Evolutionary conservation across 2,797 vertebrate species (phyloP), one percentile per base, ranked within the genome.

Genomic region (Paratrypauchen microcephalus): DNA sequence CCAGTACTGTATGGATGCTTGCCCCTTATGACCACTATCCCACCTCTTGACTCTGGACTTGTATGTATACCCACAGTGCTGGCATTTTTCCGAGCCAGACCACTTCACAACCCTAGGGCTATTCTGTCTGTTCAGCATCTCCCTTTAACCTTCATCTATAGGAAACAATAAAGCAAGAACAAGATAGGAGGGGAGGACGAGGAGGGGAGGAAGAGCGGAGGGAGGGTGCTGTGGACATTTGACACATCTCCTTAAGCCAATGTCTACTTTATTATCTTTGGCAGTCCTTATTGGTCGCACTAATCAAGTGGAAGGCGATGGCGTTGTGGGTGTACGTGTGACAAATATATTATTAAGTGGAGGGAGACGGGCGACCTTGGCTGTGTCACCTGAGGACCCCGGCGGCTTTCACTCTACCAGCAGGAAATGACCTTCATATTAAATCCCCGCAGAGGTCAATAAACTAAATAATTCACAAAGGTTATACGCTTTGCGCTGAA

Each of bases 391-490:
- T 93, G 92, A 92, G 90, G 93, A 93, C 91, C 92, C 91, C 86
- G 86, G 85, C 82, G 89, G 92, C 80, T 71, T 88, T 83, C 77
- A 54, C 85, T 91, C 87, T 83, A 85, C 89, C 91, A 90, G 92
- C 90, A 90, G 93, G 92, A 92, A 93, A 93, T 87, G 84, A 94
- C 94, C 94, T 94, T 94, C 90, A 93, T 84, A 90, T 92, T 90
- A 93, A 93, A 93, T 93, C 93, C 92, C 91, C 2, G 73, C 89
- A 91, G 92, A 94, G 93, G 93, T 94, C 93, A 94, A 93, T 92
- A 92, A 92, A 93, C 93, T 94, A 94, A 94, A 94, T 94, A 93
- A 94, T 94, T 94, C 93, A 94, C 92, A 93, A 93, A 94, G 92
- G 94, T 93, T 92, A 91, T 86, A 85, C 62, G 73, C 86, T 91